These are phyloP conservation scores for Trichopoda pennipes DNA, from an alignment of 2,888 invertebrate species.

Conservation along the genomic window DNA sequence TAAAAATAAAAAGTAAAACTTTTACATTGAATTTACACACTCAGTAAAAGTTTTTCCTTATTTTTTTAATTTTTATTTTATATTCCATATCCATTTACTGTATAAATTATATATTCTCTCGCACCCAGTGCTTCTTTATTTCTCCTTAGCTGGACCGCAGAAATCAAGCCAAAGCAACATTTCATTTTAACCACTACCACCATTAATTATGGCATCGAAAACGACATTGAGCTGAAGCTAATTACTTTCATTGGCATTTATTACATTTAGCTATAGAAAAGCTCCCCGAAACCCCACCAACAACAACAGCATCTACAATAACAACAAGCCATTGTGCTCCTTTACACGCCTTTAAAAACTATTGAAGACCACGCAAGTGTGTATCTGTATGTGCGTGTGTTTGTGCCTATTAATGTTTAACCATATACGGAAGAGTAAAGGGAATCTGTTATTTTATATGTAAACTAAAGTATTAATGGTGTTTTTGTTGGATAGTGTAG, in stretches of 20 bases:
- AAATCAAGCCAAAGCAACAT: conserved; percentile 59
- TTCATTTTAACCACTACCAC: conserved; percentile 56
- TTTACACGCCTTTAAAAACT: conserved; percentile 7
- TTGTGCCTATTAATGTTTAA: not conserved
- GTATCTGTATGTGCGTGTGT: not conserved
- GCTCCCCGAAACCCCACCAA: conserved; percentile 9
- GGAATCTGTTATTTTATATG: conserved; percentile 8
- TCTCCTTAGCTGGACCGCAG: conserved; percentile 44
- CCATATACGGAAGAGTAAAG: not conserved
- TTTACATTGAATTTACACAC: not conserved
- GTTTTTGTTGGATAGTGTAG: not conserved
- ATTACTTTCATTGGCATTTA: conserved; percentile 66
- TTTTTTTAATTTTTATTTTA: not conserved
- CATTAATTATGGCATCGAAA: conserved; percentile 65
- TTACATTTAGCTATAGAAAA: conserved; percentile 48
- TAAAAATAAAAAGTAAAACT: not conserved
- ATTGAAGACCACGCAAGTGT: conserved; percentile 36
- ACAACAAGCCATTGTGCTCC: conserved; percentile 48
- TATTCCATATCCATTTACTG: not conserved
- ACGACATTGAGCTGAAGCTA: conserved; percentile 58
- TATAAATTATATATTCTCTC: not conserved
- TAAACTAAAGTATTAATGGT: conserved; percentile 2
- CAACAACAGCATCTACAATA: not conserved
- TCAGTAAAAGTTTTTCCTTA: conserved; percentile 8
- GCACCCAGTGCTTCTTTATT: not conserved